Evolutionary conservation across 1,140 invertebrate genomes (phyloP), one percentile per base, ranked within the genome.

Genomic region (Belonocnema kinseyi): DNA sequence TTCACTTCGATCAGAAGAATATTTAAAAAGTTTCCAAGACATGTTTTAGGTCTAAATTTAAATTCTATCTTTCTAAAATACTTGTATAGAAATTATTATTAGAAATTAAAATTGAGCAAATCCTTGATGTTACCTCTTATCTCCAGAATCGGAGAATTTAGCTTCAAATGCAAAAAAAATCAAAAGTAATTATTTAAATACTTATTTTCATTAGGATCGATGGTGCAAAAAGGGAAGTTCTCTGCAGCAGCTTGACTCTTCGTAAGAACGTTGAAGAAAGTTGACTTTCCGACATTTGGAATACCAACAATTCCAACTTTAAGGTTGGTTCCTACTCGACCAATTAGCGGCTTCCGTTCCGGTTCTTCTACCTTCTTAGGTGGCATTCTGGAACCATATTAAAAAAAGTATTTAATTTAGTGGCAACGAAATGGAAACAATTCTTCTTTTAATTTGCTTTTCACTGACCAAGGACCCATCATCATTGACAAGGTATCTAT

Each of bases 151-250:
- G 51, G 0, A 72, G 3, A 46, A 50, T 3, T 11, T 73, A 5
- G 16, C 21, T 52, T 53, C 0, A 53, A 17, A 26, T 40, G 16
- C 50, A 19, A 73, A 73, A 73, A 33, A 54, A 21, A 72, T 10
- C 13, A 13, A n/a, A 51, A 50, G 14, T 17, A 52, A 16, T 33
- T 7, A 73, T 21, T 74, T 77, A 85, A 78, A 96, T 96, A 98
- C 97, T 98, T 98, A 99, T 98, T 99, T 95, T 99, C 99, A 97
- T 99, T 99, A 26, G 99, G 99, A 93, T 99, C 98, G 88, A 99
- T 99, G 87, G 99, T 99, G 93, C 99, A 99, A 93, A 99, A 99
- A 7, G 99, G 99, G 91, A 99, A 99, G 88, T 99, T 99, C 92
- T 99, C 97, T 74, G 99, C 98, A 75, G 97, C 95, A 12, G 97